phyloP scores from a whole-genome alignment of 2,888 invertebrate genomes.

The Antheraea yamamai region DNA sequence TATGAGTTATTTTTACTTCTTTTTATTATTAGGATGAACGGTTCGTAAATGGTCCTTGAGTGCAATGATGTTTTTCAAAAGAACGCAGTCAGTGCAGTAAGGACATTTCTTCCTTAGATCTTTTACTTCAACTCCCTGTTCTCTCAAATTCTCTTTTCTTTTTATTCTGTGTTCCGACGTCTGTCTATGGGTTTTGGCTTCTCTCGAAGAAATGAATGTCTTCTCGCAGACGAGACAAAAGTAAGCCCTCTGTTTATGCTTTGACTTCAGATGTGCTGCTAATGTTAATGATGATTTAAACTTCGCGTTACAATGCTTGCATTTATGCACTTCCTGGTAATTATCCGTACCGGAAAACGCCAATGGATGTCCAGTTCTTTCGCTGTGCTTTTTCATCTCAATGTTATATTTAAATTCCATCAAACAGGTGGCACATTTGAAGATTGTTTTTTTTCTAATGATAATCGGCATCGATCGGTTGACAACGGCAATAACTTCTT shows the following conservation, averaged over 20 bases:
- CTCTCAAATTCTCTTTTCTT: conserved; percentile 68
- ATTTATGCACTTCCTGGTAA: conserved; percentile 85
- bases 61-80: conserved; percentile 77
- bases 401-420: conserved; percentile 88
- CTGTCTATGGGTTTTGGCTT: conserved; percentile 86
- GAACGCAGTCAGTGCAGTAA: conserved; percentile 77
- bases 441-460: conserved; percentile 84
- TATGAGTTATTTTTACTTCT: conserved; percentile 74
- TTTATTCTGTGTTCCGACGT: conserved; percentile 84
- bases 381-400: conserved; percentile 85
- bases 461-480: conserved; percentile 91
- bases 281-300: conserved; percentile 84
- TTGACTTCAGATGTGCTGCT: conserved; percentile 85
- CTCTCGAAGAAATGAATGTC: conserved; percentile 82
- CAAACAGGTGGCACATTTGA: conserved; percentile 86
- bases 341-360: conserved; percentile 82
- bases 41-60: conserved; percentile 84
- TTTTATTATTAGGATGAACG: conserved; percentile 84
- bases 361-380: conserved; percentile 74
- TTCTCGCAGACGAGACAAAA: conserved; percentile 86
- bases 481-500: conserved; percentile 87
- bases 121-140: conserved; percentile 60
- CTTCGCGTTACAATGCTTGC: conserved; percentile 82
- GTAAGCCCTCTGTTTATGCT: conserved; percentile 83
- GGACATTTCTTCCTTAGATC: conserved; percentile 81